Evolutionary conservation across 2,113 vertebrate genomes (phyloP).

Genomic region (Monopterus albus): DNA sequence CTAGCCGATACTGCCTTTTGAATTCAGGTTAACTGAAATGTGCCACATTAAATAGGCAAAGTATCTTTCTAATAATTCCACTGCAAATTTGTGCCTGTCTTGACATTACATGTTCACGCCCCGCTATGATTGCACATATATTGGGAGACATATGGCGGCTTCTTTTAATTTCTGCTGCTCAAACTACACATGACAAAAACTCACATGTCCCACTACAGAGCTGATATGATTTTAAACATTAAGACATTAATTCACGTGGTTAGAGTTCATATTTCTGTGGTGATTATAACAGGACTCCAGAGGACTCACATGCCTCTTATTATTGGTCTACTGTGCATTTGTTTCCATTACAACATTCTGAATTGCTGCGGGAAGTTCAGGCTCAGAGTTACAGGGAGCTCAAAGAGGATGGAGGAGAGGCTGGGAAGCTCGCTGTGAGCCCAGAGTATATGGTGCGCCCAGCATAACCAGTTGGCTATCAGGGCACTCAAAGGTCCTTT

Average conservation of each 20-base stretch:
- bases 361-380: too few species aligned
- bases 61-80: neutral
- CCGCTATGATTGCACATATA: too few species aligned
- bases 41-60: neutral
- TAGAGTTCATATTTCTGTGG: neutral
- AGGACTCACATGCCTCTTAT: neutral
- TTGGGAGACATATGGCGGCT: too few species aligned
- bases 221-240: neutral
- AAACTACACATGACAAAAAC: neutral
- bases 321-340: neutral
- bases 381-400: too few species aligned
- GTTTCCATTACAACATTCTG: neutral
- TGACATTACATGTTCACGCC: too few species aligned
- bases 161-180: too few species aligned
- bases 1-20: too few species aligned
- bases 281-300: neutral
- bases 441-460: too few species aligned
- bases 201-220: neutral
- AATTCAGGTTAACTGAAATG: conserved; percentile 27
- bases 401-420: too few species aligned
- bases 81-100: conserved; percentile 3
- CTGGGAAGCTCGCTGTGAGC: too few species aligned
- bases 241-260: neutral
- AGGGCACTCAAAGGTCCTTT: neutral
- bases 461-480: too few species aligned